Percentiles rank a stretch among this genome's conserved stretches.
Conservation (phyloP, 37 sponge, comb jelly and placozoan species). For the Sycon ciliatum region DNA sequence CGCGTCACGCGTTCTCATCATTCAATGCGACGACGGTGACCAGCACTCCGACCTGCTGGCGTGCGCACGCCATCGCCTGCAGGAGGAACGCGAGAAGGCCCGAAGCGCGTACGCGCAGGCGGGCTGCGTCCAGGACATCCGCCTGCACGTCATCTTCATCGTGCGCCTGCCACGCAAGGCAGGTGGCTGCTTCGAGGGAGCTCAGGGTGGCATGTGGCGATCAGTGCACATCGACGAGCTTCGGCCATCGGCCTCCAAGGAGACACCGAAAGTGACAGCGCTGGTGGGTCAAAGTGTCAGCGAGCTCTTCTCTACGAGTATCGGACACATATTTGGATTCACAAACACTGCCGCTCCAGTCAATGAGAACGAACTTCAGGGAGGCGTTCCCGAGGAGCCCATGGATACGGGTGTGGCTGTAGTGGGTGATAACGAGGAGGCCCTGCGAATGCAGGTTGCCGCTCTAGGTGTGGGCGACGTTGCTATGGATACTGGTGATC, state of each 20-base stretch:
- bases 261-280: too few species aligned
- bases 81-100: slow-evolving; percentile 16
- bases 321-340: too few species aligned
- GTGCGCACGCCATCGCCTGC: slow-evolving; percentile 38
- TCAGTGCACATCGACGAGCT: slow-evolving; percentile 70
- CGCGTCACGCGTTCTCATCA: slow-evolving; percentile 5
- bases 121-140: slow-evolving; percentile 18
- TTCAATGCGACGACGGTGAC: slow-evolving; percentile 48
- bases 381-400: too few species aligned
- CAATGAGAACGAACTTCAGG: too few species aligned
- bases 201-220: slow-evolving; percentile 67
- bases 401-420: too few species aligned
- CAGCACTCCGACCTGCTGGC: slow-evolving; percentile 36
- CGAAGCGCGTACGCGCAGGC: neutral
- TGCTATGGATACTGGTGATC: too few species aligned
- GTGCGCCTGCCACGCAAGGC: slow-evolving; percentile 42
- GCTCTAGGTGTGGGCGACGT: too few species aligned
- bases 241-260: slow-evolving; percentile 24
- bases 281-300: too few species aligned
- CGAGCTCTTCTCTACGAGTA: too few species aligned
- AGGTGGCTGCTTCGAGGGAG: slow-evolving; percentile 42
- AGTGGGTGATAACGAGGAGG: too few species aligned
- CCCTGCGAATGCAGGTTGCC: too few species aligned
- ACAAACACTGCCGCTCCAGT: too few species aligned
- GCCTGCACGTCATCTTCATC: slow-evolving; percentile 45